A percentile compares a stretch with the other conserved stretches of the same genome.
These are phyloP conservation scores for Leucania comma DNA, from an alignment of 2,888 invertebrate species.

Conservation along the genomic window DNA sequence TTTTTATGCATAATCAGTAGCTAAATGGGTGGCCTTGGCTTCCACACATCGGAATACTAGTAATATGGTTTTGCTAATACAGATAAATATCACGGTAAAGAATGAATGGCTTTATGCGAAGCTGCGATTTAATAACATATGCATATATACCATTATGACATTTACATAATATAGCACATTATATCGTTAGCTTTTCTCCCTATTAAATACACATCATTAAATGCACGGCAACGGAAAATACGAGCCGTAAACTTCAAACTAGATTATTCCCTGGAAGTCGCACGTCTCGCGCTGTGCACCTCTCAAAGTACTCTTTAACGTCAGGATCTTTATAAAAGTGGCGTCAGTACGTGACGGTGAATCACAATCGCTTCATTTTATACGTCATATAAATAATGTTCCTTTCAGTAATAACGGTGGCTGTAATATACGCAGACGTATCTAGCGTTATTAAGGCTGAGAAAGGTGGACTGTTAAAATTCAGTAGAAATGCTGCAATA, in stretches of 20 bases:
- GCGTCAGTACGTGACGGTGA: conserved; percentile 70
- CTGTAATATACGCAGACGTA: conserved; percentile 49
- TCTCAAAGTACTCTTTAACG: conserved; percentile 55
- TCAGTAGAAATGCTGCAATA: conserved; percentile 45
- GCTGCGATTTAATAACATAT: not conserved
- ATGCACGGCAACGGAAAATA: conserved; percentile 35
- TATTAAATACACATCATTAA: conserved; percentile 32
- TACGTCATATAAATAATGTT: conserved; percentile 59
- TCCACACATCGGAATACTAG: not conserved
- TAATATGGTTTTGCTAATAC: not conserved
- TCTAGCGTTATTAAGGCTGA: conserved; percentile 44
- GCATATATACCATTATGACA: too few species aligned
- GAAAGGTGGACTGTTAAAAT: conserved; percentile 36
- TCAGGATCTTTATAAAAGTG: conserved; percentile 58
- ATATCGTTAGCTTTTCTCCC: conserved; percentile 16
- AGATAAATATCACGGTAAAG: not conserved
- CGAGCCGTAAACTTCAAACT: conserved; percentile 44
- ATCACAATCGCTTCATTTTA: conserved; percentile 76
- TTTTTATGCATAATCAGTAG: not conserved
- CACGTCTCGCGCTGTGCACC: conserved; percentile 44
- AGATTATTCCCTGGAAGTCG: conserved; percentile 44
- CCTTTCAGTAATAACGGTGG: conserved; percentile 51
- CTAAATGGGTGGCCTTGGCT: not conserved
- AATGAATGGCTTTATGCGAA: not conserved
- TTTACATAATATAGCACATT: not conserved